A percentile compares a stretch with the other conserved stretches of the same genome.
Evolutionary conservation across 2,888 invertebrate species (phyloP).

Genomic region (Pyrgus malvae): DNA sequence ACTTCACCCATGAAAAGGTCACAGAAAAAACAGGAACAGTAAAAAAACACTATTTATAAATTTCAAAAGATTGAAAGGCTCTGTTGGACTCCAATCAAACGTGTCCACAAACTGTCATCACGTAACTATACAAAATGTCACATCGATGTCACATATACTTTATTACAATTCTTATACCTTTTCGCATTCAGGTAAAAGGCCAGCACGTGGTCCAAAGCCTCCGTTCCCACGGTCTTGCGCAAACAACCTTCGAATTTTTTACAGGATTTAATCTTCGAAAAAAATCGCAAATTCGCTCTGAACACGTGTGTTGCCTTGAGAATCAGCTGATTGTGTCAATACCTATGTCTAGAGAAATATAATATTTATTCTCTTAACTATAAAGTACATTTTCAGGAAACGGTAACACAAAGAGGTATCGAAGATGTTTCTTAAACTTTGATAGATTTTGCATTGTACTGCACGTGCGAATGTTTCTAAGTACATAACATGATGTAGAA

Average conservation of each 20-base stretch:
- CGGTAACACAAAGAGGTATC: not conserved
- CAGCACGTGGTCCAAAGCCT: constrained; percentile 52
- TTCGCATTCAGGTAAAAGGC: constrained; percentile 52
- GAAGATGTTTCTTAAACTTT: constrained; percentile 1
- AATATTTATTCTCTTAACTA: too few species aligned
- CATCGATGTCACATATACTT: constrained; percentile 13
- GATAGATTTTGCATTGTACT: constrained; percentile 4
- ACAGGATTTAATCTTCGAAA: constrained; percentile 43
- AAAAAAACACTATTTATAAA: not conserved
- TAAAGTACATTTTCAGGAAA: not conserved
- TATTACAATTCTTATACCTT: constrained; percentile 26
- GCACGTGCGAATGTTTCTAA: constrained; percentile 12
- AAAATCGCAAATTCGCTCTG: constrained; percentile 60
- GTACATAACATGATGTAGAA: not conserved
- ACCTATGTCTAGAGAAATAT: not conserved
- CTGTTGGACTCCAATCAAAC: constrained; percentile 47
- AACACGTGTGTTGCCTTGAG: constrained; percentile 65
- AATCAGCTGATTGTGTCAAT: constrained; percentile 60
- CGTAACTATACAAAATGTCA: constrained; percentile 16
- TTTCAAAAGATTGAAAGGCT: not conserved
- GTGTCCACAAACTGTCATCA: constrained; percentile 42
- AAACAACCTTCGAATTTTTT: constrained; percentile 55
- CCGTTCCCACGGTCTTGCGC: constrained; percentile 66
- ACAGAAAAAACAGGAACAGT: not conserved
- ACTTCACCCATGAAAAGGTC: too few species aligned